phyloP scores from a whole-genome alignment of 2,113 vertebrate genomes.

The Parus major region DNA sequence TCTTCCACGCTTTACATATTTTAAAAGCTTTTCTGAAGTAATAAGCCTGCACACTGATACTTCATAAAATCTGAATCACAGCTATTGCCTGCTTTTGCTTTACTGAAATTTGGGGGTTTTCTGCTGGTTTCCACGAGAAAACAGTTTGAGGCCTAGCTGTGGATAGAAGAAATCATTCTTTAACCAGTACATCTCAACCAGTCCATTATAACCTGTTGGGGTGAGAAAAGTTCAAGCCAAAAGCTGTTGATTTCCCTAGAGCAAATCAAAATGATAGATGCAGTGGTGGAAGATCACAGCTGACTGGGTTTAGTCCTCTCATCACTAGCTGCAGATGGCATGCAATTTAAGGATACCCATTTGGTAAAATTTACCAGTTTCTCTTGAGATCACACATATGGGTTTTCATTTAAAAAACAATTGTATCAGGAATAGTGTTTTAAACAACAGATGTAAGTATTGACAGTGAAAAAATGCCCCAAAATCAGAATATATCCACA shows the following conservation, averaged over 20 bases:
- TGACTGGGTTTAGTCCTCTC: conserved; percentile 84
- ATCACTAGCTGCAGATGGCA: conserved; percentile 81
- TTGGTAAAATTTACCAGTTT: conserved; percentile 82
- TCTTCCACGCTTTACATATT: background rate
- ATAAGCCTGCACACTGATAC: background rate
- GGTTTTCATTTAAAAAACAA: conserved; percentile 78
- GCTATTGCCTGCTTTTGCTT: background rate
- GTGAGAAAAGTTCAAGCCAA: conserved; percentile 73
- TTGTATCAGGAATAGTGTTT: conserved; percentile 76
- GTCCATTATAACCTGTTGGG: conserved; percentile 71
- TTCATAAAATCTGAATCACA: background rate
- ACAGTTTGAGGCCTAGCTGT: background rate
- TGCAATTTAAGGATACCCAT: conserved; percentile 80
- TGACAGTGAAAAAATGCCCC: conserved; percentile 70
- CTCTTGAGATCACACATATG: conserved; percentile 82
- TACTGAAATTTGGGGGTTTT: background rate
- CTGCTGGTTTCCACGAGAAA: background rate
- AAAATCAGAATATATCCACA: conserved; percentile 62
- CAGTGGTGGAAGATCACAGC: conserved; percentile 86
- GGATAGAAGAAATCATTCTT: conserved; percentile 44
- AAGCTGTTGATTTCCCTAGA: conserved; percentile 78
- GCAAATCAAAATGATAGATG: conserved; percentile 76
- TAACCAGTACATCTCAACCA: conserved; percentile 44
- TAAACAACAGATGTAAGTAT: conserved; percentile 80
- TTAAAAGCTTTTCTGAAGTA: background rate